These are phyloP conservation scores for Conus betulinus DNA, from an alignment of 1,140 invertebrate species.

Conservation along the genomic window DNA sequence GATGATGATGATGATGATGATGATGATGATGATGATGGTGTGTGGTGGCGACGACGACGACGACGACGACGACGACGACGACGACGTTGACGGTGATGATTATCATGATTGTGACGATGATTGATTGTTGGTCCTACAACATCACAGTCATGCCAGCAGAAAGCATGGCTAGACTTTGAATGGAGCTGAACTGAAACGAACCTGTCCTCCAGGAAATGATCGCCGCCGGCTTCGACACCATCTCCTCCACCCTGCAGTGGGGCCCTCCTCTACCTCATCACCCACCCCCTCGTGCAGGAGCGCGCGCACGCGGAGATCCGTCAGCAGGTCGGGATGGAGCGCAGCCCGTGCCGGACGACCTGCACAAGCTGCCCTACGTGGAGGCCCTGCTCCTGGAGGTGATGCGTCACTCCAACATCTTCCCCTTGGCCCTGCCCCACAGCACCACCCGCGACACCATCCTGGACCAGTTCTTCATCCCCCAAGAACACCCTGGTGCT, in stretches of 20 bases:
- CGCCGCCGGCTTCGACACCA: slow-evolving; percentile 75
- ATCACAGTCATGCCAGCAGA: too few species aligned
- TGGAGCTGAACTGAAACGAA: too few species aligned
- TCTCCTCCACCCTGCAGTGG: slow-evolving; percentile 74
- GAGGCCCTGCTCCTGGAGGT: slow-evolving; percentile 62
- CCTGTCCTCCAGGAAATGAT: slow-evolving; percentile 59
- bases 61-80: too few species aligned
- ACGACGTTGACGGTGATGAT: too few species aligned
- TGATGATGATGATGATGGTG: too few species aligned
- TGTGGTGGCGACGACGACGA: too few species aligned
- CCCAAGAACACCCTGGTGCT: slow-evolving; percentile 65
- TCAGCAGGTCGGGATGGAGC: slow-evolving; percentile 58
- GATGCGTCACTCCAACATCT: slow-evolving; percentile 62
- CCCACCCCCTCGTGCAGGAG: slow-evolving; percentile 72
- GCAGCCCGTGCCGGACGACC: slow-evolving; percentile 61
- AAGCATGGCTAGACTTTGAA: too few species aligned
- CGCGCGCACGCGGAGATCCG: slow-evolving; percentile 71
- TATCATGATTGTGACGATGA: too few species aligned
- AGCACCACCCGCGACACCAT: slow-evolving; percentile 64
- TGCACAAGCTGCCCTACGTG: slow-evolving; percentile 57
- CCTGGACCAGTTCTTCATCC: slow-evolving; percentile 52
- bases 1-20: too few species aligned
- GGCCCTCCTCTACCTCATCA: slow-evolving; percentile 72
- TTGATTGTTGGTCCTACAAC: too few species aligned
- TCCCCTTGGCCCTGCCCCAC: slow-evolving; percentile 72